Evolutionary conservation across 1,140 invertebrate species (phyloP), one percentile per base, ranked within the genome.

Genomic region (Sycophila sp.): DNA sequence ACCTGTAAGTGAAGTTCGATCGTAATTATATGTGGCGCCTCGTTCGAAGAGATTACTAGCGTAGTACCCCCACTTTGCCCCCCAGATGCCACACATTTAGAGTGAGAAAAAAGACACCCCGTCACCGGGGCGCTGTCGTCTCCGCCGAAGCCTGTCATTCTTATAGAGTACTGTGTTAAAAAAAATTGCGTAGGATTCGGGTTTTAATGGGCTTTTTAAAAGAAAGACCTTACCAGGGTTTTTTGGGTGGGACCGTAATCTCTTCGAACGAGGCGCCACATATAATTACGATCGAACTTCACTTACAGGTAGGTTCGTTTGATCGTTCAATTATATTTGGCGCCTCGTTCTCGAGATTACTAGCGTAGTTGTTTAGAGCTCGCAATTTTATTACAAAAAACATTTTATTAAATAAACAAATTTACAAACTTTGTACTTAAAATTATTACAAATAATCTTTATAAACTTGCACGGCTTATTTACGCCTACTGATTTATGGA

Each of bases 321-420:
- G n/a, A n/a, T n/a, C n/a, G n/a, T n/a, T n/a, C n/a, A n/a, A n/a
- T n/a, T n/a, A n/a, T n/a, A n/a, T n/a, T n/a, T n/a, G n/a, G n/a
- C n/a, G n/a, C n/a, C n/a, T n/a, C n/a, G n/a, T n/a, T n/a, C n/a
- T n/a, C n/a, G n/a, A n/a, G 1, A 47, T 24, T 49, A 24, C 40
- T 13, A 73, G 55, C 72, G 58, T 49, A 49, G 45, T 49, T 49
- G 22, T 49, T 49, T 8, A 49, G 10, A 49, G 45, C 11, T 24
- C 4, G 45, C 45, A 49, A 49, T 49, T 49, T 49, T 49, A n/a
- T n/a, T n/a, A n/a, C n/a, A n/a, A n/a, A n/a, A n/a, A n/a, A n/a
- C n/a, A n/a, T n/a, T n/a, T n/a, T n/a, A n/a, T n/a, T n/a, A n/a
- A n/a, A n/a, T n/a, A n/a, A n/a, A n/a, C n/a, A n/a, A n/a, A n/a